These are phyloP conservation scores for Reinhardtius hippoglossoides DNA, from an alignment of 2,113 vertebrate genomes.

Conservation along the genomic window DNA sequence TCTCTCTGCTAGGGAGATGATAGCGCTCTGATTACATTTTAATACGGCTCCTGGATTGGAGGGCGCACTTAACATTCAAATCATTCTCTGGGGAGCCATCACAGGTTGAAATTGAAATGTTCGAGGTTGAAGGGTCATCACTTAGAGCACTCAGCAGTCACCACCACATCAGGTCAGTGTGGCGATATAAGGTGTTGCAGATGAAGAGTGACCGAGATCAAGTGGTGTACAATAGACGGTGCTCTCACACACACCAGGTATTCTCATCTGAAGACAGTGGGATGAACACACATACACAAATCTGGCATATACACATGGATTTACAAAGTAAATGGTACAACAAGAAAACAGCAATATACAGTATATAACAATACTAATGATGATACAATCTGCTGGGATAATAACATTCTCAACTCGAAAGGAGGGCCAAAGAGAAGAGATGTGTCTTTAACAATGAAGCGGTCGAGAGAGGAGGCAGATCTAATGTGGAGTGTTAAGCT, in stretches of 20 bases:
- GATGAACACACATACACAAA: neutral
- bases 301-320: no score
- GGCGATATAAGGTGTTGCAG: conserved; percentile 51
- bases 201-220: conserved; percentile 57
- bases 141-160: conserved; percentile 76
- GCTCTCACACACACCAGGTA: conserved; percentile 2
- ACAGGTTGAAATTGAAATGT: conserved; percentile 81
- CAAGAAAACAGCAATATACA: no score
- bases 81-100: conserved; percentile 82
- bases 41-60: conserved; percentile 69
- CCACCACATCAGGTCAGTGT: conserved; percentile 51
- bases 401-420: no score
- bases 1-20: conserved; percentile 82
- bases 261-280: no score
- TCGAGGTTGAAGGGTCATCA: conserved; percentile 79
- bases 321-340: no score
- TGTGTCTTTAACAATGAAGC: no score
- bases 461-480: no score
- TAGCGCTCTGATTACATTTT: conserved; percentile 87
- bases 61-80: conserved; percentile 87
- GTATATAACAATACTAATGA: no score
- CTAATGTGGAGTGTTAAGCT: no score
- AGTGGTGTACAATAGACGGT: conserved; percentile 28
- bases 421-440: no score
- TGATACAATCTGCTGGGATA: no score